Evolutionary conservation across 2,113 vertebrate species (phyloP).

Genomic region (Nothocercus nigrocapillus): DNA sequence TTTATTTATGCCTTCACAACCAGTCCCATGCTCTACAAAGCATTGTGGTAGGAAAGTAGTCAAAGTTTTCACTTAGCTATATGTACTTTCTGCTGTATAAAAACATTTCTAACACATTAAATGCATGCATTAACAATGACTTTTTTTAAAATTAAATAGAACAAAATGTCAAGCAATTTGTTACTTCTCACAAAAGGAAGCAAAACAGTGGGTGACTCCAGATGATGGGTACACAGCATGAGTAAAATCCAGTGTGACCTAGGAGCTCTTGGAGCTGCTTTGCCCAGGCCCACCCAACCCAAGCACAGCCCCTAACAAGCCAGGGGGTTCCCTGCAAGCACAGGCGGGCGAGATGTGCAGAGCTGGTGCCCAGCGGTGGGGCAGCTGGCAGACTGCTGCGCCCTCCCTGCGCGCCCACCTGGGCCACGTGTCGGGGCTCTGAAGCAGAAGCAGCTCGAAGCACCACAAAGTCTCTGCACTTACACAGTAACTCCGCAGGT

Average conservation of each 20-base stretch:
- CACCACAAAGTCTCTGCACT: background rate
- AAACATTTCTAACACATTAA: background rate
- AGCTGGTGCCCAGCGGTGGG: background rate
- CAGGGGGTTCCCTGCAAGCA: background rate
- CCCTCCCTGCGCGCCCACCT: background rate
- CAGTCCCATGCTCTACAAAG: slow-evolving; percentile 36
- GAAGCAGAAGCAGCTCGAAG: background rate
- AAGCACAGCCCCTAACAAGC: background rate
- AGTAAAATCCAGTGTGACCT: background rate
- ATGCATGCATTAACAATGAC: background rate
- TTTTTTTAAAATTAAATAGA: background rate
- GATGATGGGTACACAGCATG: background rate
- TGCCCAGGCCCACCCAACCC: rapidly evolving
- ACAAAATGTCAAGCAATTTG: background rate
- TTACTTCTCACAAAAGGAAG: background rate
- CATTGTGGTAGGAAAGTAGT: slow-evolving; percentile 38
- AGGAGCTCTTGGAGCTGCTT: background rate
- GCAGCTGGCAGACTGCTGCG: background rate
- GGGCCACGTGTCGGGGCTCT: background rate
- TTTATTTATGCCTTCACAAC: slow-evolving; percentile 73
- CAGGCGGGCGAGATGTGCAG: background rate
- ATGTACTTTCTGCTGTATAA: background rate
- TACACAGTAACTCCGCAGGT: too few species aligned
- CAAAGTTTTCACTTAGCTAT: slow-evolving; percentile 36
- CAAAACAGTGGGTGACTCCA: background rate